Conservation (phyloP, 2,113 vertebrate species). For the Arothron firmamentum region DNA sequence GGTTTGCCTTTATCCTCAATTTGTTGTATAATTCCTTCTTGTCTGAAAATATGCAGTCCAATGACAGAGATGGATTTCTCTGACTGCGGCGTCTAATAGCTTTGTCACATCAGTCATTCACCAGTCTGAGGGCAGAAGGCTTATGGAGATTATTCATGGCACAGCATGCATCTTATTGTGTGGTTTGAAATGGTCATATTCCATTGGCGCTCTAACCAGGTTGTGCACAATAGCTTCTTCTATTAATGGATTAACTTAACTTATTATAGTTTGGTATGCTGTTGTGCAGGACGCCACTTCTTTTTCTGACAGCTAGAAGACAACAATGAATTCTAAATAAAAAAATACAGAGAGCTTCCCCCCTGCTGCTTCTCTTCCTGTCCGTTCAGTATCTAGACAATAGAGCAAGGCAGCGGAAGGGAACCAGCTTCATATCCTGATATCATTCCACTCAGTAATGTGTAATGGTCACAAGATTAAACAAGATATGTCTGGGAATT, state of each 20-base stretch:
- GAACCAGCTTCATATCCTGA: conserved; percentile 65
- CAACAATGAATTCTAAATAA: conserved; percentile 43
- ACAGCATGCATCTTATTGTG: conserved; percentile 40
- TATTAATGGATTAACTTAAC: no score
- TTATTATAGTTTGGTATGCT: no score
- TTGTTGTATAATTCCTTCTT: conserved; percentile 69
- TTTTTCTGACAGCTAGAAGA: conserved; percentile 54
- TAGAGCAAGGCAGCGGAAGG: conserved; percentile 63
- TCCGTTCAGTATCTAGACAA: conserved; percentile 61
- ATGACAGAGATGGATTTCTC: conserved; percentile 64
- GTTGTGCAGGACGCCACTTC: background rate
- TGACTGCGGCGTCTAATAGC: conserved; percentile 64
- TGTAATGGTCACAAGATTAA: conserved; percentile 56
- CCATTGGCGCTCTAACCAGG: conserved; percentile 43
- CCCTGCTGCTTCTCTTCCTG: conserved; percentile 55
- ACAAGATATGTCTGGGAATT: conserved; percentile 56
- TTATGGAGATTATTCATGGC: conserved; percentile 51
- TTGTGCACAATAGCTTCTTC: conserved; percentile 19
- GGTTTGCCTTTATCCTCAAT: conserved; percentile 72
- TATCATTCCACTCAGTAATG: conserved; percentile 54
- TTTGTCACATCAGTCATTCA: conserved; percentile 66
- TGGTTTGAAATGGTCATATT: conserved; percentile 54
- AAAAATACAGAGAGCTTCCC: conserved; percentile 34
- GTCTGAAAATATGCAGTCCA: conserved; percentile 64
- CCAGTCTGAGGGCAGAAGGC: conserved; percentile 60